Base-by-base conservation (phyloP, 2,113 vertebrate genomes). In the Bolborhynchus lineola region DNA sequence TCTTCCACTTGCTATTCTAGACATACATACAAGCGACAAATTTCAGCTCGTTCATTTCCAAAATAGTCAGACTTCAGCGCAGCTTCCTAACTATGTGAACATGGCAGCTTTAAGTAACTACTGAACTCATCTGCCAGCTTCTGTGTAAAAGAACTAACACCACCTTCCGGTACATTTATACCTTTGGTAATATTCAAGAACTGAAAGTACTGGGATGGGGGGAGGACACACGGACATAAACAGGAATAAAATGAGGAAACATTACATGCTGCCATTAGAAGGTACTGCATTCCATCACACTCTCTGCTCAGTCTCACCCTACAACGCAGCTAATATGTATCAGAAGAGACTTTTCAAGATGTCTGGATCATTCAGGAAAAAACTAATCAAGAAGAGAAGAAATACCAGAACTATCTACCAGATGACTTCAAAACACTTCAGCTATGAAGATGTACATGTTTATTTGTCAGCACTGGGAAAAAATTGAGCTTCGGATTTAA, bases 321-420 rank as follows among this genome's bases (percentile, higher is more conserved):
- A 64, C 0, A 4, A 42, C 0, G 17, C 7, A 74, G 33, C 44
- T 49, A 35, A 41, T 0, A 0, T 7, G 1, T 10, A 77, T 33
- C 52, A 68, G 33, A 83, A 41, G 19, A 75, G 23, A 83, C 21
- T 16, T 81, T 68, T 35, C 47, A 57, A 71, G 41, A 49, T 20
- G 8, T 23, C 33, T 49, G 49, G 33, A 50, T 86, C 88, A 74
- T 35, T 79, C 35, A 39, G 31, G 9, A 60, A 86, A 93, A 93
- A 96, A 29, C 35, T 47, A 76, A 47, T 16, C 19, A 81, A 60
- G 46, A 72, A 74, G 16, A 92, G 31, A 92, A 69, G 41, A 86
- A 79, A 88, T 7, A 86, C 20, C 70, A 63, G 31, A 94, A 86
- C 68, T 50, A 59, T 84, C 75, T 69, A 78, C 25, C 33, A 52